Evolutionary conservation across 1,140 invertebrate species (phyloP).

Genomic region (Bactericera cockerelli): DNA sequence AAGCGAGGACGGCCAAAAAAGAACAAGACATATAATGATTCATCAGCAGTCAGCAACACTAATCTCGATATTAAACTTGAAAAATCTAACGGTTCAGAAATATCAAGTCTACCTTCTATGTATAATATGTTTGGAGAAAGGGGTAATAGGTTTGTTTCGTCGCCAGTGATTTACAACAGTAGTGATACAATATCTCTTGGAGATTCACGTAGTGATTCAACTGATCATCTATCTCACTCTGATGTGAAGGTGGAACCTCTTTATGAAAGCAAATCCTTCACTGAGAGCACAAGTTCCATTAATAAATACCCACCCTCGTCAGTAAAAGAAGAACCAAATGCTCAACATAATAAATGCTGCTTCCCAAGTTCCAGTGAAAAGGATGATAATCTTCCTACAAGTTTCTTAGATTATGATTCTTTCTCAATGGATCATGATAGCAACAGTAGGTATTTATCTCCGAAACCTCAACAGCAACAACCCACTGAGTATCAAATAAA

Average conservation of each 20-base stretch:
- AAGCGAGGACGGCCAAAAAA: constrained; percentile 73
- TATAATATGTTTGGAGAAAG: constrained; percentile 13
- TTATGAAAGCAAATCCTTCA: not conserved
- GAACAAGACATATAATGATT: constrained; percentile 39
- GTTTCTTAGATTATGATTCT: constrained; percentile 26
- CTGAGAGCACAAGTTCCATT: constrained; percentile 7
- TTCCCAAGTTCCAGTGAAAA: constrained; percentile 25
- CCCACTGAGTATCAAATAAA: constrained; percentile 12
- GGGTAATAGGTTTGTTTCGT: not conserved
- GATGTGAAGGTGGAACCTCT: not conserved
- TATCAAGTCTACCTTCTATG: constrained; percentile 10
- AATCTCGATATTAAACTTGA: constrained; percentile 6
- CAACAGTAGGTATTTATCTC: constrained; percentile 5
- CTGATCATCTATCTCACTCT: constrained; percentile 4
- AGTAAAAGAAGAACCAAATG: constrained; percentile 18
- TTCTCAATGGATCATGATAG: constrained; percentile 24
- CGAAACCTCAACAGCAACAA: constrained; percentile 11
- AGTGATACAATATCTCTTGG: constrained; percentile 4
- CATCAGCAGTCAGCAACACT: constrained; percentile 23
- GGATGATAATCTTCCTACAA: constrained; percentile 15
- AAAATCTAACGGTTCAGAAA: constrained; percentile 11
- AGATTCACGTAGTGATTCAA: not conserved
- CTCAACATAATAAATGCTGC: constrained; percentile 31
- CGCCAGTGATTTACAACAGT: not conserved
- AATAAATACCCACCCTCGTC: constrained; percentile 23